phyloP scores from a whole-genome alignment of 2,797 vertebrate species.

The Erethizon dorsatum region DNA sequence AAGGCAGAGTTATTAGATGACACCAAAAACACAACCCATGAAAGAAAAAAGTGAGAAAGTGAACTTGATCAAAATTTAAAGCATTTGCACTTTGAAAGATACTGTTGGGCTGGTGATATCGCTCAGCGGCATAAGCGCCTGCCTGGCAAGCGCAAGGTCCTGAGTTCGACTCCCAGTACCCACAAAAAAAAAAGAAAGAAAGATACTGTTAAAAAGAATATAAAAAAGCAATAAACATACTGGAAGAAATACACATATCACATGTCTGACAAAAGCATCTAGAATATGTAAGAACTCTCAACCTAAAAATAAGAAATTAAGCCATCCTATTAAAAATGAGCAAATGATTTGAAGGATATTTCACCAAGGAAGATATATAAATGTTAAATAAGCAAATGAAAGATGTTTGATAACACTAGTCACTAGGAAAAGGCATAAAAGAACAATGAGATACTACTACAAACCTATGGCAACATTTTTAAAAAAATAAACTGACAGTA shows the following conservation, averaged over 20 bases:
- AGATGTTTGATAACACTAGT: neutral
- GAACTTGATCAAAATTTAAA: constrained; percentile 2
- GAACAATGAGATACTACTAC: neutral
- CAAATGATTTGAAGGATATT: constrained; percentile 7
- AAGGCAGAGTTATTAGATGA: neutral
- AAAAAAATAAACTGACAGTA: constrained; percentile 36
- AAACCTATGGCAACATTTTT: neutral
- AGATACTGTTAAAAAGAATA: neutral
- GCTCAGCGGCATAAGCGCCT: no score
- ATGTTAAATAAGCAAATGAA: neutral
- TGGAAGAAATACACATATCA: neutral
- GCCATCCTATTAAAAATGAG: neutral
- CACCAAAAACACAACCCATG: neutral
- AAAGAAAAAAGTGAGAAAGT: neutral
- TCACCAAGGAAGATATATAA: neutral
- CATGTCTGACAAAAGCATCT: neutral
- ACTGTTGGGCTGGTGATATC: no score
- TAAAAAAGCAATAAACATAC: constrained; percentile 4
- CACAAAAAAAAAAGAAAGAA: neutral
- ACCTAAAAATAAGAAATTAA: constrained; percentile 20
- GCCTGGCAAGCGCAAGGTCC: no score
- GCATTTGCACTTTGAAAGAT: neutral
- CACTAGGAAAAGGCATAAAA: neutral
- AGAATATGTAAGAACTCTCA: neutral
- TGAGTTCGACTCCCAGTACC: no score